These are phyloP conservation scores for Zoanthus sociatus DNA, from an alignment of 92 coral and sea anemone species.

Conservation along the genomic window DNA sequence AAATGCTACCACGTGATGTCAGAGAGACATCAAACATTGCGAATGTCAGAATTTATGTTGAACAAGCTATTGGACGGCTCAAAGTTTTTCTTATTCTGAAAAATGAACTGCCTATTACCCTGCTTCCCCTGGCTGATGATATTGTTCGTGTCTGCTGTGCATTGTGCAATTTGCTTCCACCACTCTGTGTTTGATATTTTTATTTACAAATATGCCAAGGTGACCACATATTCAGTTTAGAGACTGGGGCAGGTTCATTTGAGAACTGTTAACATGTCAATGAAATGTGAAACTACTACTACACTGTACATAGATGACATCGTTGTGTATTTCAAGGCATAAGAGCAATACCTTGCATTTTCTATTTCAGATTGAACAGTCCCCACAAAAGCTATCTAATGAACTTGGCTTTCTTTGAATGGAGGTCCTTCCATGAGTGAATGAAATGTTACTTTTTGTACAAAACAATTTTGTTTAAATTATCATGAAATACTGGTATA, in stretches of 20 bases:
- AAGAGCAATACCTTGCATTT: background rate
- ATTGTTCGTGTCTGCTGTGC: conserved; percentile 28
- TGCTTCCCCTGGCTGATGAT: conserved; percentile 50
- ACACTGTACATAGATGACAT: conserved; percentile 7
- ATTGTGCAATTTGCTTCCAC: conserved; percentile 15
- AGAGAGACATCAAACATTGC: conserved; percentile 54
- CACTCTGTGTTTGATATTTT: conserved; percentile 33
- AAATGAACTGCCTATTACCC: conserved; percentile 42
- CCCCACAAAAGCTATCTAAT: conserved; percentile 6
- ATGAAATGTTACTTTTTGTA: conserved; percentile 14
- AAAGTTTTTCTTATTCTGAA: conserved; percentile 56
- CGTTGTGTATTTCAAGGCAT: conserved; percentile 25
- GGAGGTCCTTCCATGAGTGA: conserved; percentile 24
- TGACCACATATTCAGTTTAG: conserved; percentile 20
- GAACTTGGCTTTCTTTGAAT: conserved; percentile 19
- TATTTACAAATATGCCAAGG: conserved; percentile 15
- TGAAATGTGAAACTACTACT: conserved; percentile 8
- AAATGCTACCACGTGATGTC: conserved; percentile 42
- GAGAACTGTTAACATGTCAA: conserved; percentile 6
- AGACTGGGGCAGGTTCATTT: conserved; percentile 8
- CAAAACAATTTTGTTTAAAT: conserved; percentile 20
- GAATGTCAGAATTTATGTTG: conserved; percentile 53
- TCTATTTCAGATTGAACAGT: conserved; percentile 9
- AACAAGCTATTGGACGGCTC: conserved; percentile 55
- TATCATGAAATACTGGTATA: conserved; percentile 10